Evolutionary conservation across 2,888 invertebrate genomes (phyloP).

Genomic region (Dendrolimus houi): DNA sequence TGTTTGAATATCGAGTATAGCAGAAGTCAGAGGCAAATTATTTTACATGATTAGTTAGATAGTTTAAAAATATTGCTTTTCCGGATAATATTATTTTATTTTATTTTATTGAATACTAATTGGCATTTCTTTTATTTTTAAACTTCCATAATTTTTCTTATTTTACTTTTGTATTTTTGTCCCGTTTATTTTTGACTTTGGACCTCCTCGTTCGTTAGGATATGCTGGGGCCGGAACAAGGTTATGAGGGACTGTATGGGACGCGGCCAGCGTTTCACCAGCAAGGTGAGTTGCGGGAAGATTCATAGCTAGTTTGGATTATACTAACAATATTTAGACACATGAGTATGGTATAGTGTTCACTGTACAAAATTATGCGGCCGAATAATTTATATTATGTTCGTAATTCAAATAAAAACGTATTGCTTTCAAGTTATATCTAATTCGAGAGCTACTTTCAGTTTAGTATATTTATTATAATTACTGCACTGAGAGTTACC

Average conservation of each 20-base stretch:
- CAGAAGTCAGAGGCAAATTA: no score
- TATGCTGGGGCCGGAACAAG: slow-evolving; percentile 93
- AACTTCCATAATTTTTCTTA: slow-evolving; percentile 1
- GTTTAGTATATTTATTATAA: no score
- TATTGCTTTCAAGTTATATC: neutral
- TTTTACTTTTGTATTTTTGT: slow-evolving; percentile 20
- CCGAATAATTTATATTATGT: neutral
- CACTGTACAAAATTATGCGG: slow-evolving; percentile 1
- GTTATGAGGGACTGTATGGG: slow-evolving; percentile 94
- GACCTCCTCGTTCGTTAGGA: slow-evolving; percentile 79
- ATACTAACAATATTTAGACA: slow-evolving; percentile 32
- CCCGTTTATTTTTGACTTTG: slow-evolving; percentile 33
- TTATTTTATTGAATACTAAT: no score
- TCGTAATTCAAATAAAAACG: slow-evolving; percentile 1
- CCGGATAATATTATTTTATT: no score
- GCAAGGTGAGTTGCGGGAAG: slow-evolving; percentile 80
- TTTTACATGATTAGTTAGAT: no score
- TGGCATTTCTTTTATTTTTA: no score
- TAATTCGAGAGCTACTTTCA: no score
- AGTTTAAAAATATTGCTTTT: no score
- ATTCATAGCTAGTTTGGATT: slow-evolving; percentile 27
- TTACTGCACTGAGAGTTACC: no score
- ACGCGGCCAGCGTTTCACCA: slow-evolving; percentile 94
- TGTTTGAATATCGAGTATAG: no score
- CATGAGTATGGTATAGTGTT: slow-evolving; percentile 6